A percentile compares a stretch with the other conserved stretches of the same genome.
Conservation (phyloP, 1,140 invertebrate species). For the Onthophagus taurus region DNA sequence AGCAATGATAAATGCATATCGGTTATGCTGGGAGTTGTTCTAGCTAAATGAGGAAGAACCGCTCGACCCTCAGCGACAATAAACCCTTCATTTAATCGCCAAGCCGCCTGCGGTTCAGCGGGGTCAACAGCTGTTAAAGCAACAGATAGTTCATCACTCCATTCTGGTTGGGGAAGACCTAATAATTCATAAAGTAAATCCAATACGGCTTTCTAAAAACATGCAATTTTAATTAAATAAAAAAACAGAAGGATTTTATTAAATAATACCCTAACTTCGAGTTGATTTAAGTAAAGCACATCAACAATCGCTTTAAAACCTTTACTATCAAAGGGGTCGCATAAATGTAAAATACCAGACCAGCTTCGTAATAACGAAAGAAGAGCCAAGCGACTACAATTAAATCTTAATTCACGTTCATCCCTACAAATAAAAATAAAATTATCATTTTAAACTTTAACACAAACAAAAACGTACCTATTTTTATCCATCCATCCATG, state of each 20-base stretch:
- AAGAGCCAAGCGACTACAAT: slow-evolving; percentile 73
- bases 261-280: slow-evolving; percentile 72
- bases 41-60: slow-evolving; percentile 71
- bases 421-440: slow-evolving; percentile 47
- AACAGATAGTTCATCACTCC: slow-evolving; percentile 83
- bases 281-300: slow-evolving; percentile 76
- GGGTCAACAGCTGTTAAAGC: slow-evolving; percentile 81
- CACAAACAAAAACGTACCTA: slow-evolving; percentile 16
- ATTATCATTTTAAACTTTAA: slow-evolving; percentile 13
- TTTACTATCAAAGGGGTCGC: slow-evolving; percentile 58
- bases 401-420: slow-evolving; percentile 70
- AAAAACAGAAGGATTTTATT: slow-evolving; percentile 7
- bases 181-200: slow-evolving; percentile 87
- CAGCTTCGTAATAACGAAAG: slow-evolving; percentile 81
- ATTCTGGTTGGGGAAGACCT: slow-evolving; percentile 72
- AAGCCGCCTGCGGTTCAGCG: slow-evolving; percentile 66
- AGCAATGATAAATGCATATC: slow-evolving; percentile 86
- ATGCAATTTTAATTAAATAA: slow-evolving; percentile 12
- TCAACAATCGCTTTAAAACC: slow-evolving; percentile 77
- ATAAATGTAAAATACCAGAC: slow-evolving; percentile 80
- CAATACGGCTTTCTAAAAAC: slow-evolving; percentile 72
- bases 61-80: slow-evolving; percentile 78
- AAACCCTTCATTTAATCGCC: slow-evolving; percentile 86
- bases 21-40: slow-evolving; percentile 77
- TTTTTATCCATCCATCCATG: slow-evolving; percentile 37